phyloP scores from a whole-genome alignment of 2,888 invertebrate genomes.

The Troides aeacus region DNA sequence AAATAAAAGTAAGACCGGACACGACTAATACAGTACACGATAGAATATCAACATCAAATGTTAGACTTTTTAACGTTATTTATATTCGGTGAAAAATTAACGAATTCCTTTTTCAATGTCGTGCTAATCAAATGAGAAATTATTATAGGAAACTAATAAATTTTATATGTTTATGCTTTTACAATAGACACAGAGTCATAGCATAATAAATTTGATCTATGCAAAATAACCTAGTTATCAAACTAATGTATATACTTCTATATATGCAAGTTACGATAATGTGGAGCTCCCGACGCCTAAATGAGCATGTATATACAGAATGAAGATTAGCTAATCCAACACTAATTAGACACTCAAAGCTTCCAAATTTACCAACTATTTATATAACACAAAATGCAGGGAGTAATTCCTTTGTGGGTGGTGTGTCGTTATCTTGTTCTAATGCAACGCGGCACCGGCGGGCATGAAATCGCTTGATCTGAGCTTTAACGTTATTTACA shows the following conservation, averaged over 20 bases:
- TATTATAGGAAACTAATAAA: no score
- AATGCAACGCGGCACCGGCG: constrained; percentile 6
- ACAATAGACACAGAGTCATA: no score
- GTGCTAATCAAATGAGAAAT: no score
- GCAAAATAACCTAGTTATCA: no score
- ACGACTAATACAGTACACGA: no score
- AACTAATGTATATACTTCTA: no score
- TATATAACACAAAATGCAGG: constrained; percentile 6
- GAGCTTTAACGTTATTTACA: constrained; percentile 7
- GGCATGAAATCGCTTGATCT: constrained; percentile 12
- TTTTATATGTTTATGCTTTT: no score
- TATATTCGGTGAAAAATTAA: no score
- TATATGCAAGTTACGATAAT: background rate
- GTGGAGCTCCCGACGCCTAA: background rate
- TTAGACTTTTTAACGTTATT: no score
- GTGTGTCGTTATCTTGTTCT: constrained; percentile 3
- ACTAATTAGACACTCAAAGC: constrained; percentile 13
- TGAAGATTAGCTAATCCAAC: background rate
- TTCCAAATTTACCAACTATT: background rate
- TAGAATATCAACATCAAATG: no score
- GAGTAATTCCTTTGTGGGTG: constrained; percentile 1
- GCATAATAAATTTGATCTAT: no score
- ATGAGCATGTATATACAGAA: background rate
- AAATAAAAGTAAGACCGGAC: background rate
- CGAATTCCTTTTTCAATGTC: no score